phyloP scores from a whole-genome alignment of 2,888 invertebrate genomes.

The Metacarcinus magister region DNA sequence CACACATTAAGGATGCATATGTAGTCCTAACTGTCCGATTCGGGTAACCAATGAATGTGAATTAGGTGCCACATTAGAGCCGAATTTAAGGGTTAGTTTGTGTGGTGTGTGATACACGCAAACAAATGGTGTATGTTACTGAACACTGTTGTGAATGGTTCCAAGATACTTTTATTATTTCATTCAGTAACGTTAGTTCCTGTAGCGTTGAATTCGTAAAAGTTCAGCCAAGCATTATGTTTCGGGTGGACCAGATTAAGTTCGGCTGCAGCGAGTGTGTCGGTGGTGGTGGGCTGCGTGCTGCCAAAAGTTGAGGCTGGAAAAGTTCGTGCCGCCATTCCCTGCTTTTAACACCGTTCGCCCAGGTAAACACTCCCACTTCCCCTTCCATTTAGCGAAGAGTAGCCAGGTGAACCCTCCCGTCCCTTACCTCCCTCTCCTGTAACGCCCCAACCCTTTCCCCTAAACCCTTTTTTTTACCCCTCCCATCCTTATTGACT shows the following conservation, averaged over 20 bases:
- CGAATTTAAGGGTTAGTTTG: background rate
- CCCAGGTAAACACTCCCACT: slow-evolving; percentile 36
- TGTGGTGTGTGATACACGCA: background rate
- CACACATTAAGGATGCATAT: background rate
- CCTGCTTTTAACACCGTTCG: slow-evolving; percentile 29
- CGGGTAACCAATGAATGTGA: too few species aligned
- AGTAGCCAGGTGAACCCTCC: background rate
- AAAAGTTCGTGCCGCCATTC: background rate
- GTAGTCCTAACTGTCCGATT: background rate
- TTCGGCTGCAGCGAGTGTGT: background rate
- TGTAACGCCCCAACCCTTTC: background rate
- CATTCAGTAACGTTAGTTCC: background rate
- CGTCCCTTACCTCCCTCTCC: background rate
- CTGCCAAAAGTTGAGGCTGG: slow-evolving; percentile 1
- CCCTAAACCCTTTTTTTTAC: background rate
- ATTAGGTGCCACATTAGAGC: background rate
- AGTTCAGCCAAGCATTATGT: background rate
- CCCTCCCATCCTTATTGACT: too few species aligned
- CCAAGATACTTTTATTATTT: background rate
- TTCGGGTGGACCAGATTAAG: background rate
- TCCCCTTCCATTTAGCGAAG: background rate
- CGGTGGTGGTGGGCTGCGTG: background rate
- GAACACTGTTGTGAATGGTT: background rate
- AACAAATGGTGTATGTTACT: background rate
- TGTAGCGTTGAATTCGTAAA: background rate